Percentiles rank a stretch among this genome's conserved stretches.
phyloP scores from a whole-genome alignment of 2,888 invertebrate species.

The Helobdella robusta region DNA sequence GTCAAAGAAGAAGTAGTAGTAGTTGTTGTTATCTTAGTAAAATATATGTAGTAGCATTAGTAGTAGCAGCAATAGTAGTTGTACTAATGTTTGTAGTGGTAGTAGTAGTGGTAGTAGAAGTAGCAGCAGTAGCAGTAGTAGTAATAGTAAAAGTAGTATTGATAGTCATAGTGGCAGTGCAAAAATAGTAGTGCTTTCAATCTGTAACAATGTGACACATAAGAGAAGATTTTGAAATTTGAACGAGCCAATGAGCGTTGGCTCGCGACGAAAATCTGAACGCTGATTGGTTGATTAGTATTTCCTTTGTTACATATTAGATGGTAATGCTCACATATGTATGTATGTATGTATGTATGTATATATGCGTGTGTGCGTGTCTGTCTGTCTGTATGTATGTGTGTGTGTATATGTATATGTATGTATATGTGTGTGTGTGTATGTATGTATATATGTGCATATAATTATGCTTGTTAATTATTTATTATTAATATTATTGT shows the following conservation, averaged over 20 bases:
- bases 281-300: too few species aligned
- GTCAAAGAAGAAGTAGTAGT: slow-evolving; percentile 10
- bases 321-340: too few species aligned
- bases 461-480: too few species aligned
- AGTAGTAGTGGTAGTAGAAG: slow-evolving; percentile 13
- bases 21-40: slow-evolving; percentile 9
- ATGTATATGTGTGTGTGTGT: slow-evolving; percentile 2
- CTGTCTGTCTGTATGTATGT: neutral
- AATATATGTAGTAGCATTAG: slow-evolving; percentile 14
- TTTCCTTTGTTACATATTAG: too few species aligned
- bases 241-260: too few species aligned
- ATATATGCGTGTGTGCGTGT: neutral
- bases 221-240: too few species aligned
- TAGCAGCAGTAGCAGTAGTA: slow-evolving; percentile 10
- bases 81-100: slow-evolving; percentile 2
- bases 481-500: too few species aligned
- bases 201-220: too few species aligned
- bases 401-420: slow-evolving; percentile 2
- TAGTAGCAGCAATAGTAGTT: slow-evolving; percentile 8
- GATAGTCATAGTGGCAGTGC: too few species aligned
- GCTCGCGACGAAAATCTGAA: too few species aligned
- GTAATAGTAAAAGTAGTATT: slow-evolving; percentile 15
- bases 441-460: slow-evolving; percentile 2
- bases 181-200: too few species aligned
- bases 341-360: slow-evolving; percentile 1